Percentiles rank a stretch among this genome's conserved stretches.
phyloP scores from a whole-genome alignment of 2,113 vertebrate genomes.

The Talpa occidentalis region DNA sequence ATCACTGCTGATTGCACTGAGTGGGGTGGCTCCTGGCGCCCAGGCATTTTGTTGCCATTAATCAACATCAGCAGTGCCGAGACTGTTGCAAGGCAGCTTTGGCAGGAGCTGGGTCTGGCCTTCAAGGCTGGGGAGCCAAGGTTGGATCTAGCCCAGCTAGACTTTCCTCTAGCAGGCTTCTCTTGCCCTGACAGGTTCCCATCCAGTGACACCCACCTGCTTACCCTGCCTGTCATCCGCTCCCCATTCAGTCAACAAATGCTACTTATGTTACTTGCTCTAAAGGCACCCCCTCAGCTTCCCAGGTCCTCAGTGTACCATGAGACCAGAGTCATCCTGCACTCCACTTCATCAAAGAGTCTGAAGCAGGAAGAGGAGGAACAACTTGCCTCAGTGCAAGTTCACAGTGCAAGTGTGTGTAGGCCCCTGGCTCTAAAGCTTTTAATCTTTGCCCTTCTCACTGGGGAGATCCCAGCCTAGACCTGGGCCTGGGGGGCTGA shows the following conservation, averaged over 20 bases:
- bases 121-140: background rate
- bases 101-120: background rate
- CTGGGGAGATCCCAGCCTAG: background rate
- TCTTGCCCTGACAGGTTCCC: background rate
- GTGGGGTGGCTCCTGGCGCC: background rate
- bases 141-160: background rate
- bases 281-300: background rate
- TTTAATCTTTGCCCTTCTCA: background rate
- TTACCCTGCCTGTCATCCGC: background rate
- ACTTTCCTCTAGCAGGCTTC: background rate
- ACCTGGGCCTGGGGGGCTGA: background rate
- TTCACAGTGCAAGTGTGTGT: background rate
- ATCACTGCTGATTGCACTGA: conserved; percentile 54
- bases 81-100: background rate
- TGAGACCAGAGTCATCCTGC: background rate
- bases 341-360: background rate
- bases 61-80: background rate
- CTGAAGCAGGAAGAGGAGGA: background rate
- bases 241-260: background rate
- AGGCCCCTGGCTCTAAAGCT: background rate
- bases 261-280: background rate
- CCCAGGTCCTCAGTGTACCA: background rate
- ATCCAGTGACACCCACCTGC: background rate
- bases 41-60: conserved; percentile 54
- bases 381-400: background rate